Evolutionary conservation across 2,797 vertebrate genomes (phyloP).

Genomic region (Catostomus latipinnis): DNA sequence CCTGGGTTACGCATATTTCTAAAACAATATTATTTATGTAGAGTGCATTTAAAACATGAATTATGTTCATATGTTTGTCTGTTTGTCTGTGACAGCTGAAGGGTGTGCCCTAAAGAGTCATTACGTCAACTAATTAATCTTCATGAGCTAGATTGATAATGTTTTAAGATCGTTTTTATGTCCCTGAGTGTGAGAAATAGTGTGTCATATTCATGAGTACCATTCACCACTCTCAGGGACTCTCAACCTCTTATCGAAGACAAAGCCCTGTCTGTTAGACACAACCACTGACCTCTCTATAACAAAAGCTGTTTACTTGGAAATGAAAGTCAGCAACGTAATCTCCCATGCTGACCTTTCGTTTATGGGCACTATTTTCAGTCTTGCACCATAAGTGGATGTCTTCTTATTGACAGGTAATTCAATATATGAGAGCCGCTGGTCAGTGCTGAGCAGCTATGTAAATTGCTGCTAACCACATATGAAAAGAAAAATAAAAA

Average conservation of each 20-base stretch:
- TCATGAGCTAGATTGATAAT: too few relatives aligned
- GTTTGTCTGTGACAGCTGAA: too few relatives aligned
- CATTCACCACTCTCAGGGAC: neutral
- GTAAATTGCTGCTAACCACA: neutral
- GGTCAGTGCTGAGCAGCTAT: neutral
- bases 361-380: conserved; percentile 26
- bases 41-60: too few relatives aligned
- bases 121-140: too few relatives aligned
- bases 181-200: too few relatives aligned
- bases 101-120: too few relatives aligned
- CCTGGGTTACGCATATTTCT: too few relatives aligned
- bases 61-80: too few relatives aligned
- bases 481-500: too few relatives aligned
- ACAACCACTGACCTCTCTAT: conserved; percentile 25
- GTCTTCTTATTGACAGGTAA: conserved; percentile 14
- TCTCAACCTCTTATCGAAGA: conserved; percentile 19
- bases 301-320: conserved; percentile 23
- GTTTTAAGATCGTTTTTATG: too few relatives aligned
- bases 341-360: conserved; percentile 26
- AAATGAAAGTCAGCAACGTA: conserved; percentile 9
- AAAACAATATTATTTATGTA: too few relatives aligned
- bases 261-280: conserved; percentile 24
- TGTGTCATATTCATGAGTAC: neutral
- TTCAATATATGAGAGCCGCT: conserved; percentile 9
- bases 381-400: neutral